A percentile compares a stretch with the other conserved stretches of the same genome.
These are phyloP conservation scores for Prietella phreatophila DNA, from an alignment of 2,113 vertebrate genomes.

Conservation along the genomic window DNA sequence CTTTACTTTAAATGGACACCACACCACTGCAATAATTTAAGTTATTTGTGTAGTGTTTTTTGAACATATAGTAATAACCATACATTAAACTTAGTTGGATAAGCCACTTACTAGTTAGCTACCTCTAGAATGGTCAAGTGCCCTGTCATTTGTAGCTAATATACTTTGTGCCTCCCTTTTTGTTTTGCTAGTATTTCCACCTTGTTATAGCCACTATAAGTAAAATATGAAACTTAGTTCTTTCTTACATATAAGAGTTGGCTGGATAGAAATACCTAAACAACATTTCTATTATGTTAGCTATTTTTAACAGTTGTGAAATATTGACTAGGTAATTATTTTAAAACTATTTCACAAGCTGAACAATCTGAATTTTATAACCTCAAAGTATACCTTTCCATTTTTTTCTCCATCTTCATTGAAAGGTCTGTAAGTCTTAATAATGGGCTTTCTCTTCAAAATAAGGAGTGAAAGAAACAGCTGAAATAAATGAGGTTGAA, in stretches of 20 bases:
- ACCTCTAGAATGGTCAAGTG: neutral
- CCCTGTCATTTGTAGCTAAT: neutral
- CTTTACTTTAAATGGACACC: neutral
- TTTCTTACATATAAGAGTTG: neutral
- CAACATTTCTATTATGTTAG: neutral
- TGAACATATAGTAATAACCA: neutral
- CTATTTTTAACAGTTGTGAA: neutral
- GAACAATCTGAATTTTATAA: neutral
- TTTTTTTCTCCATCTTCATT: neutral
- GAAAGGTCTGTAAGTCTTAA: neutral
- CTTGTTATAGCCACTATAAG: neutral
- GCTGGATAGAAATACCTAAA: neutral
- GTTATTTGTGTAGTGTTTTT: neutral
- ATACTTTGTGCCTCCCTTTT: neutral
- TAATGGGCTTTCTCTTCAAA: neutral
- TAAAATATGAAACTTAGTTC: neutral
- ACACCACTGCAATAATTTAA: neutral
- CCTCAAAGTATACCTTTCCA: neutral
- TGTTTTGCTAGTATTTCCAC: neutral
- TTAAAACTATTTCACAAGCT: neutral
- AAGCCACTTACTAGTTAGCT: neutral
- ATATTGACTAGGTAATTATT: neutral
- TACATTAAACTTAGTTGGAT: neutral
- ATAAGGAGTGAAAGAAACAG: neutral
- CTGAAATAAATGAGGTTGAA: neutral